Conservation (phyloP, 1,140 invertebrate genomes). For the Ceratosolen fusciceps region DNA sequence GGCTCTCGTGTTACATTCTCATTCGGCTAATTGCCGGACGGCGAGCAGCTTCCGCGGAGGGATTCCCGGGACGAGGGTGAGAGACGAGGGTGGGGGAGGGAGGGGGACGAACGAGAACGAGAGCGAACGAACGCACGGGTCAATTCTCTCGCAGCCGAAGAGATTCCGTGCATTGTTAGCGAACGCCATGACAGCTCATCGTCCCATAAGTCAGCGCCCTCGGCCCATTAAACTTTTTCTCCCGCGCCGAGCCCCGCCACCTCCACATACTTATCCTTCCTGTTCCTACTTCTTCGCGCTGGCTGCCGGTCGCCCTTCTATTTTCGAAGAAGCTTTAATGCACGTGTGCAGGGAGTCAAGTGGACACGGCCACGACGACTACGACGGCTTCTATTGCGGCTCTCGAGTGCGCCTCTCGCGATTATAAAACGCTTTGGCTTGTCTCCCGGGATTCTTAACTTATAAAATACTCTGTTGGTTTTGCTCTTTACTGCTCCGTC, state of each 20-base stretch:
- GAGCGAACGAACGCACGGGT: constrained; percentile 28
- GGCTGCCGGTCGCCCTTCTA: too few relatives aligned
- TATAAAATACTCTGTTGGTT: constrained; percentile 1
- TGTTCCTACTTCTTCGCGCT: too few relatives aligned
- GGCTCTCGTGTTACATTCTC: constrained; percentile 72
- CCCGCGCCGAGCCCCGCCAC: too few relatives aligned
- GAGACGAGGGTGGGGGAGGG: background rate
- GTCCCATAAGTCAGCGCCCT: background rate
- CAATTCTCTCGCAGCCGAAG: constrained; percentile 41
- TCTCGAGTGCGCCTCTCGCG: constrained; percentile 7
- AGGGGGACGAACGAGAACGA: too few relatives aligned
- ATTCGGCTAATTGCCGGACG: constrained; percentile 68
- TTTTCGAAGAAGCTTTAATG: constrained; percentile 31
- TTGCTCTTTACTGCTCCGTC: background rate
- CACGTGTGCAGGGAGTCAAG: constrained; percentile 35
- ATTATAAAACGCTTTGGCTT: constrained; percentile 35
- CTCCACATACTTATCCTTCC: too few relatives aligned
- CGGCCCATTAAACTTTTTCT: constrained; percentile 36
- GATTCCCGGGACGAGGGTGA: background rate
- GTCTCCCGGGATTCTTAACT: constrained; percentile 22
- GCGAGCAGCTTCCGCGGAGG: background rate
- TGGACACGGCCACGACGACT: too few relatives aligned
- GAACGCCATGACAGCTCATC: too few relatives aligned
- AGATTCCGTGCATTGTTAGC: constrained; percentile 46
- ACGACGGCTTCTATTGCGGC: too few relatives aligned